phyloP scores from a whole-genome alignment of 2,888 invertebrate genomes.

The Eudemis profundana region DNA sequence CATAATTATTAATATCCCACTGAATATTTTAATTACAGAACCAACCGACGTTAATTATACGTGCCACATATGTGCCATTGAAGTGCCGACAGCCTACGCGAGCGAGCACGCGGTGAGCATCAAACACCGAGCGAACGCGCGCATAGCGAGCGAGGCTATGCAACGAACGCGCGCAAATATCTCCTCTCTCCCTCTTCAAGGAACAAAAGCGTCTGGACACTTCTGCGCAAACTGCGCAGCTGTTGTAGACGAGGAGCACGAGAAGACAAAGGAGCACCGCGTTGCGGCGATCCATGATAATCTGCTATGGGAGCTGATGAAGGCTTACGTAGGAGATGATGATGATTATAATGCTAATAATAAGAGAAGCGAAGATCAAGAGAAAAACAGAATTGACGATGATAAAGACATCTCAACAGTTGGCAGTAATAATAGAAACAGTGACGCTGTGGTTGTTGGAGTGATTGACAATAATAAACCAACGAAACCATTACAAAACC shows the following conservation, averaged over 20 bases:
- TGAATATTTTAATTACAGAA: neutral
- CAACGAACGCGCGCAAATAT: constrained; percentile 21
- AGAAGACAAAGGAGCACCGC: constrained; percentile 16
- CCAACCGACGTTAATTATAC: neutral
- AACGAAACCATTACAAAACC: too few relatives aligned
- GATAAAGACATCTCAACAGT: neutral
- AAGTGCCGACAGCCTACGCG: constrained; percentile 25
- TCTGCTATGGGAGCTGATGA: constrained; percentile 17
- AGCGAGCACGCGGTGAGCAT: constrained; percentile 15
- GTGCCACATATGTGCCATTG: constrained; percentile 34
- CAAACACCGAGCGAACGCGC: constrained; percentile 36
- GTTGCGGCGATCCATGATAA: constrained; percentile 24
- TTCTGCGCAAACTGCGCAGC: constrained; percentile 21
- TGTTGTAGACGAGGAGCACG: constrained; percentile 1
- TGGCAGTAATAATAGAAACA: neutral
- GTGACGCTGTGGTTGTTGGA: neutral
- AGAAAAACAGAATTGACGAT: neutral
- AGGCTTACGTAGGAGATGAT: constrained; percentile 7
- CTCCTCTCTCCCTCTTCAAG: constrained; percentile 12
- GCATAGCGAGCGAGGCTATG: constrained; percentile 21
- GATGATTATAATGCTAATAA: neutral
- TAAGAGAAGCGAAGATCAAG: neutral
- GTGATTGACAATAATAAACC: neutral
- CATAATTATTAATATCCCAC: too few relatives aligned
- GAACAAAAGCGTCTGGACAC: neutral